Conservation (phyloP, 2,113 vertebrate species). For the Amblyopsis rosae region DNA sequence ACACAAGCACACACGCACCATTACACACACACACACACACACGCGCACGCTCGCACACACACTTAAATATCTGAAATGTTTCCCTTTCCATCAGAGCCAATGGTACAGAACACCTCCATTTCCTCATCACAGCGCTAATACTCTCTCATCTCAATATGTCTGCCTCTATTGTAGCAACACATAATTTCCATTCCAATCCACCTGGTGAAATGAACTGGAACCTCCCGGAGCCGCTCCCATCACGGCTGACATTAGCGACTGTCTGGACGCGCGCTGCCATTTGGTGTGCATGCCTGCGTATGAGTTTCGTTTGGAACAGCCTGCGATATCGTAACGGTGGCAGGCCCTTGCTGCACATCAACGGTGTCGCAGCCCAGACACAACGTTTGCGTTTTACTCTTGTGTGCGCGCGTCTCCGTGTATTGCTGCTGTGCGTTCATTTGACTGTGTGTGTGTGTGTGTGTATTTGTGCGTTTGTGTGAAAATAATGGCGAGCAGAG, state of each 20-base stretch:
- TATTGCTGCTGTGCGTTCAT: no score
- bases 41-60: constrained; percentile 11
- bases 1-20: constrained; percentile 7
- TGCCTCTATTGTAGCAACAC: constrained; percentile 65
- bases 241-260: constrained; percentile 59
- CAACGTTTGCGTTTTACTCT: neutral
- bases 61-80: constrained; percentile 45
- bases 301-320: constrained; percentile 52
- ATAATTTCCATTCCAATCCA: constrained; percentile 76
- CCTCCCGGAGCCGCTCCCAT: constrained; percentile 51
- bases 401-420: neutral
- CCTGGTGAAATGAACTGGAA: constrained; percentile 75
- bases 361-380: neutral
- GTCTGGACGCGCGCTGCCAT: constrained; percentile 56
- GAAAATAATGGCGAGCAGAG: neutral
- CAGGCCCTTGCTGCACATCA: neutral
- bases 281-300: constrained; percentile 50
- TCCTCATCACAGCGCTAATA: constrained; percentile 71
- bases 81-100: constrained; percentile 68
- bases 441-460: neutral
- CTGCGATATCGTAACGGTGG: constrained; percentile 37
- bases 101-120: constrained; percentile 73
- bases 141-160: constrained; percentile 74
- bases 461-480: neutral
- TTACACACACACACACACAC: constrained; percentile 4